Conservation (phyloP, 2,888 invertebrate species). For the Hipparchia semele region DNA sequence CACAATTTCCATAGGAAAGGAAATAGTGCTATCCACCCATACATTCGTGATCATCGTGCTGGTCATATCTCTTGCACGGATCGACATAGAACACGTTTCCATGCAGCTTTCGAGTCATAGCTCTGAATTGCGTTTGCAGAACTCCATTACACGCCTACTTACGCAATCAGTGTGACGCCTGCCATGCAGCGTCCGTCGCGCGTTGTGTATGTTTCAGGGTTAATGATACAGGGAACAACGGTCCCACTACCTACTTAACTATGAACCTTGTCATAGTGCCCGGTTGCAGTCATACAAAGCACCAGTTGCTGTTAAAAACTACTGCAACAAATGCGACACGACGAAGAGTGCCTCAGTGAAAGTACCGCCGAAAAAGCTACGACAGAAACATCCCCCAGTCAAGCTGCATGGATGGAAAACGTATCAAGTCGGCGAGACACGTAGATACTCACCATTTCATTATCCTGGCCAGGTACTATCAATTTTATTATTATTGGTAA, state of each 20-base stretch:
- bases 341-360: background rate
- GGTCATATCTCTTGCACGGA: too few relatives aligned
- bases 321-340: background rate
- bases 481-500: background rate
- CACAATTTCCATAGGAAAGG: too few relatives aligned
- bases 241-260: background rate
- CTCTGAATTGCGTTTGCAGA: too few relatives aligned
- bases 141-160: too few relatives aligned
- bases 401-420: conserved; percentile 51
- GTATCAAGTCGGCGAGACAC: conserved; percentile 50
- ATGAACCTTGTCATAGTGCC: background rate
- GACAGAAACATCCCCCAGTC: conserved; percentile 49
- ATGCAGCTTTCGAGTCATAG: too few relatives aligned
- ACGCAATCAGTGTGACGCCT: too few relatives aligned
- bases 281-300: background rate
- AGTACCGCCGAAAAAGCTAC: conserved; percentile 14
- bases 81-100: too few relatives aligned
- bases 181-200: too few relatives aligned
- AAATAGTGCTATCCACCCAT: too few relatives aligned
- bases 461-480: conserved; percentile 59
- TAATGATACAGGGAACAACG: background rate
- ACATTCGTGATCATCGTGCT: too few relatives aligned
- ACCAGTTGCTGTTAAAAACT: background rate
- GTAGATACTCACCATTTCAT: conserved; percentile 70
- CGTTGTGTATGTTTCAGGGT: background rate